Percentiles rank a stretch among this genome's conserved stretches.
Evolutionary conservation across 2,888 invertebrate genomes (phyloP).

Genomic region (Eupsilia transversa): DNA sequence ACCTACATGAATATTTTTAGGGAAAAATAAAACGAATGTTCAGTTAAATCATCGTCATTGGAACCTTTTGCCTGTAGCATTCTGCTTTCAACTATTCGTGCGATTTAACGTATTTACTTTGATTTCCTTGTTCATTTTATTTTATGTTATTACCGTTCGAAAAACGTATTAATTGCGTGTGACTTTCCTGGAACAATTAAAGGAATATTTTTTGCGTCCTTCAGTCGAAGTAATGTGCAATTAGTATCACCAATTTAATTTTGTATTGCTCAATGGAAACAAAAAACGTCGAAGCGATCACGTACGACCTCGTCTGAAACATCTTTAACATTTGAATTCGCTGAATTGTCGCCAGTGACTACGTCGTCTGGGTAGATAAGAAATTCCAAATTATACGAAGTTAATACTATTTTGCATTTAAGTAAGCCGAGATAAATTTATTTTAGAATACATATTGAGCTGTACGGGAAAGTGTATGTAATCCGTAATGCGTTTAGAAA

Average conservation of each 20-base stretch:
- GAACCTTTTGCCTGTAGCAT: background rate
- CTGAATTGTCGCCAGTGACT: slow-evolving; percentile 67
- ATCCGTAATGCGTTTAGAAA: background rate
- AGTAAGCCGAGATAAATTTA: slow-evolving; percentile 76
- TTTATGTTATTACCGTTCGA: background rate
- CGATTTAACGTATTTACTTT: background rate
- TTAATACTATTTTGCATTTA: slow-evolving; percentile 82
- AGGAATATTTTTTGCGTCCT: background rate
- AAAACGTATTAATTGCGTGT: background rate
- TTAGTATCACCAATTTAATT: background rate
- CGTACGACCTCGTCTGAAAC: slow-evolving; percentile 53
- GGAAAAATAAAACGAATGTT: background rate
- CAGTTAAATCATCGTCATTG: background rate
- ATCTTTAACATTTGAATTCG: slow-evolving; percentile 65
- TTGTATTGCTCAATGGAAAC: background rate
- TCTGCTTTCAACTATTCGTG: background rate
- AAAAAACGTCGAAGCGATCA: slow-evolving; percentile 8
- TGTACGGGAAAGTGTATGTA: slow-evolving; percentile 17
- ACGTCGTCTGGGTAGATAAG: slow-evolving; percentile 76
- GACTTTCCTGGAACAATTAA: background rate
- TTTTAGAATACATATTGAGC: slow-evolving; percentile 68
- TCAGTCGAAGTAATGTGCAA: background rate
- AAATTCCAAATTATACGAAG: slow-evolving; percentile 80
- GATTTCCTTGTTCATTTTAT: background rate
- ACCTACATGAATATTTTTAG: background rate